Percentiles rank a stretch among this genome's conserved stretches.
phyloP scores from a whole-genome alignment of 2,888 invertebrate genomes.

The Chaitophorus viminalis region DNA sequence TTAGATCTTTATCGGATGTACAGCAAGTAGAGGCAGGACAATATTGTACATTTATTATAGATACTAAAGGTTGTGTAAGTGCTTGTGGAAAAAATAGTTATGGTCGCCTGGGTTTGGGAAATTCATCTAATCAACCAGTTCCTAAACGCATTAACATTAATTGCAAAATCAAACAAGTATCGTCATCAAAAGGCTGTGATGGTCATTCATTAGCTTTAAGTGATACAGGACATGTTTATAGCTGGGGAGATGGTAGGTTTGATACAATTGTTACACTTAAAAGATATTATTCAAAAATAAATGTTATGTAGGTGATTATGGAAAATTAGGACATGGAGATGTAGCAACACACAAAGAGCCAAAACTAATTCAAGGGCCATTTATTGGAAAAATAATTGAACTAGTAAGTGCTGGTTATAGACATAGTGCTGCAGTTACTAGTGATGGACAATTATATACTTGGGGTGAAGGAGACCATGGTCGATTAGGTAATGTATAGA shows the following conservation, averaged over 20 bases:
- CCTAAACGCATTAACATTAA: constrained; percentile 72
- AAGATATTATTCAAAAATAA: constrained; percentile 29
- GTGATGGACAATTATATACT: constrained; percentile 71
- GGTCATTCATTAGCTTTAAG: constrained; percentile 72
- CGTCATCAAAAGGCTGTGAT: constrained; percentile 73
- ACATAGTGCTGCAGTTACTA: constrained; percentile 72
- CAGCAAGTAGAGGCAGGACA: constrained; percentile 76
- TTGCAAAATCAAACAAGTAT: constrained; percentile 69
- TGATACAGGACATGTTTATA: constrained; percentile 70
- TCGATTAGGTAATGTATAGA: constrained; percentile 67
- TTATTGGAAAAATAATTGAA: constrained; percentile 69
- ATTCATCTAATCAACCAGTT: constrained; percentile 72
- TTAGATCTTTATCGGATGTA: constrained; percentile 72
- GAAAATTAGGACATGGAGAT: constrained; percentile 72
- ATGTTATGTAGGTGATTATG: constrained; percentile 69
- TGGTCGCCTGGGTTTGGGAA: constrained; percentile 74
- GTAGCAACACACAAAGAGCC: constrained; percentile 71
- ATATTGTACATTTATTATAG: constrained; percentile 74
- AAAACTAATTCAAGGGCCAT: constrained; percentile 70
- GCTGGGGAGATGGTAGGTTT: constrained; percentile 71
- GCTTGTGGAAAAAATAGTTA: constrained; percentile 76
- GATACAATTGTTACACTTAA: background rate
- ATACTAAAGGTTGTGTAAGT: constrained; percentile 71
- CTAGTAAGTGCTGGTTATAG: constrained; percentile 71
- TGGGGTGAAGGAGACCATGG: constrained; percentile 74